phyloP scores from a whole-genome alignment of 1,140 invertebrate genomes.

The Drosophila pandora region DNA sequence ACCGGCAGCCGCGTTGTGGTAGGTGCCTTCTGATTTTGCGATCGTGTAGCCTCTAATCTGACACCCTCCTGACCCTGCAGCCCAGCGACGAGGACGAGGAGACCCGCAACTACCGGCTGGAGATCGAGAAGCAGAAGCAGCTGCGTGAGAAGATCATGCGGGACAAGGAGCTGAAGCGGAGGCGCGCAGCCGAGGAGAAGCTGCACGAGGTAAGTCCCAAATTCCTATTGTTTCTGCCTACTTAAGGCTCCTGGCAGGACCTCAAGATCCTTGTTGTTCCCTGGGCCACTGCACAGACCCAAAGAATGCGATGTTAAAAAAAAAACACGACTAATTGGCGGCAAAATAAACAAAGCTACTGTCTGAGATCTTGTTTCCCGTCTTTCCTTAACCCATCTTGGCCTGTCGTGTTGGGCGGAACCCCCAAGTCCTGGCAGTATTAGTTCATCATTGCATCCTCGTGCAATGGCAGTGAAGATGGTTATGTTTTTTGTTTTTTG shows the following conservation, averaged over 20 bases:
- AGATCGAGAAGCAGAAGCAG: constrained; percentile 88
- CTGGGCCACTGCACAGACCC: background rate
- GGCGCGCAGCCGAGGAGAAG: constrained; percentile 85
- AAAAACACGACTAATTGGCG: too few relatives aligned
- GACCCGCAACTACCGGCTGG: constrained; percentile 86
- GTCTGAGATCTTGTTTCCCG: too few relatives aligned
- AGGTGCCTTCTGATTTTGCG: constrained; percentile 15
- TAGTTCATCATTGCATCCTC: too few relatives aligned
- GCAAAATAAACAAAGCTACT: too few relatives aligned
- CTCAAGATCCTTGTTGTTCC: background rate
- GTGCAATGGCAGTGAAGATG: too few relatives aligned
- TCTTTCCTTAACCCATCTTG: too few relatives aligned
- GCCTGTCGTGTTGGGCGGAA: too few relatives aligned
- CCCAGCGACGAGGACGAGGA: constrained; percentile 86
- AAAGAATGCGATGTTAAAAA: background rate
- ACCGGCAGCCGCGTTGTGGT: constrained; percentile 59
- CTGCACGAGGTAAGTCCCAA: constrained; percentile 69
- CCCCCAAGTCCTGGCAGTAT: too few relatives aligned
- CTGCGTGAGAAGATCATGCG: constrained; percentile 86
- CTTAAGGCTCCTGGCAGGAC: background rate
- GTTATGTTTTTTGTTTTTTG: too few relatives aligned
- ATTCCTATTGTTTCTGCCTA: background rate
- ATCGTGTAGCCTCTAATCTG: background rate
- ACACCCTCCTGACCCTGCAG: constrained; percentile 41
- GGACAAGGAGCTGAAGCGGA: constrained; percentile 87